phyloP scores from a whole-genome alignment of 92 coral and sea anemone species.

The Parazoanthus darwini region DNA sequence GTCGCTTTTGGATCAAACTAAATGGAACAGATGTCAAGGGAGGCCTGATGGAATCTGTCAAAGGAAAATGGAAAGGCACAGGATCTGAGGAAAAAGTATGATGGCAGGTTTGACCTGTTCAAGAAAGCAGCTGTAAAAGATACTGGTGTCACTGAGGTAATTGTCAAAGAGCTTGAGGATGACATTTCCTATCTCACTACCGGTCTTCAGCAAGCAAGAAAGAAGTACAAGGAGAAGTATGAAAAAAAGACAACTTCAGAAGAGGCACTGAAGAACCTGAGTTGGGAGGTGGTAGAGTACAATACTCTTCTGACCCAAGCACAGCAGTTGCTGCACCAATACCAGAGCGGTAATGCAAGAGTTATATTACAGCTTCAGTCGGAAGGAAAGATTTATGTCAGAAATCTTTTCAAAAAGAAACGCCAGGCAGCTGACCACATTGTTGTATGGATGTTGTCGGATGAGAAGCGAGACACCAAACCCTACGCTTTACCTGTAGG shows the following conservation, averaged over 20 bases:
- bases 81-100: no score
- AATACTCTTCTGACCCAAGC: constrained; percentile 24
- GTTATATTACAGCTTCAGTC: no score
- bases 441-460: constrained; percentile 42
- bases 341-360: no score
- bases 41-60: no score
- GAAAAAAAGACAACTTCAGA: background rate
- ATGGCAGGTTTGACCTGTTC: no score
- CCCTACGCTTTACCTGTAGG: constrained; percentile 47
- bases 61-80: no score
- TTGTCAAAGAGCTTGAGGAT: constrained; percentile 18
- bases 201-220: constrained; percentile 24
- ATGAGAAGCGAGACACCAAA: constrained; percentile 35
- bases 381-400: no score
- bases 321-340: constrained; percentile 13
- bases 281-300: constrained; percentile 40
- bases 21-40: no score
- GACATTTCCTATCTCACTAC: background rate
- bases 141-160: no score
- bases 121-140: no score
- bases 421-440: constrained; percentile 43
- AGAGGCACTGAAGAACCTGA: constrained; percentile 21
- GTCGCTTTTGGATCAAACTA: no score
- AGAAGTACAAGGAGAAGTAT: constrained; percentile 10
- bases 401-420: no score